Percentiles rank a stretch among this genome's conserved stretches.
These are phyloP conservation scores for Kryptopterus vitreolus DNA, from an alignment of 2,797 vertebrate species.

Conservation along the genomic window DNA sequence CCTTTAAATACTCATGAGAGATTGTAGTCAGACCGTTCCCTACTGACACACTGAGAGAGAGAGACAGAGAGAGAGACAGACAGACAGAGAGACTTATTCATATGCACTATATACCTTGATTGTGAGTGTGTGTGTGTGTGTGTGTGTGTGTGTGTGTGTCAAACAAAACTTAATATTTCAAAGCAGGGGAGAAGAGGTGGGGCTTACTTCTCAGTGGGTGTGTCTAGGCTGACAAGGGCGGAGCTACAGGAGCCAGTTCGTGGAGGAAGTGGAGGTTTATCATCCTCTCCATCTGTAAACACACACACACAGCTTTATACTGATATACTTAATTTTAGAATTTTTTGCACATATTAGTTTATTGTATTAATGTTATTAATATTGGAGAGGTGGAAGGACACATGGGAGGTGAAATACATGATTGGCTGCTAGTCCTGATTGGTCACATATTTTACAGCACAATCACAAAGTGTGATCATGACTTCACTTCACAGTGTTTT, in stretches of 20 bases:
- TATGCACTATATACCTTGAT: neutral
- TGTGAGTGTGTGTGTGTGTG: neutral
- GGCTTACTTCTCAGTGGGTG: constrained; percentile 69
- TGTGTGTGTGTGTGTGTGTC: no score
- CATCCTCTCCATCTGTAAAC: constrained; percentile 88
- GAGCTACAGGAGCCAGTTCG: constrained; percentile 83
- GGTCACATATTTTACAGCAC: neutral
- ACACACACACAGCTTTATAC: constrained; percentile 1
- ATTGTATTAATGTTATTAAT: no score
- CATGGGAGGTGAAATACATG: neutral
- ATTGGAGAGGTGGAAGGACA: no score
- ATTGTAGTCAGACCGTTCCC: constrained; percentile 89
- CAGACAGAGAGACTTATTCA: neutral
- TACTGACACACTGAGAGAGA: constrained; percentile 58
- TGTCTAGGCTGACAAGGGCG: constrained; percentile 59
- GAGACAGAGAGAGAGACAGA: constrained; percentile 11
- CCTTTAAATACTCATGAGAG: constrained; percentile 94
- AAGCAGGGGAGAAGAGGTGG: neutral
- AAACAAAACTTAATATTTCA: neutral
- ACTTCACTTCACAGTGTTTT: neutral
- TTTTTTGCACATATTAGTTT: no score
- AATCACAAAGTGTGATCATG: neutral
- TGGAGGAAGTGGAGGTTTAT: constrained; percentile 90
- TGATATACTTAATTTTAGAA: neutral
- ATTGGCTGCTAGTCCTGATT: neutral